Conservation (phyloP, 2,113 vertebrate genomes). For the Pachypanchax playfairii region DNA sequence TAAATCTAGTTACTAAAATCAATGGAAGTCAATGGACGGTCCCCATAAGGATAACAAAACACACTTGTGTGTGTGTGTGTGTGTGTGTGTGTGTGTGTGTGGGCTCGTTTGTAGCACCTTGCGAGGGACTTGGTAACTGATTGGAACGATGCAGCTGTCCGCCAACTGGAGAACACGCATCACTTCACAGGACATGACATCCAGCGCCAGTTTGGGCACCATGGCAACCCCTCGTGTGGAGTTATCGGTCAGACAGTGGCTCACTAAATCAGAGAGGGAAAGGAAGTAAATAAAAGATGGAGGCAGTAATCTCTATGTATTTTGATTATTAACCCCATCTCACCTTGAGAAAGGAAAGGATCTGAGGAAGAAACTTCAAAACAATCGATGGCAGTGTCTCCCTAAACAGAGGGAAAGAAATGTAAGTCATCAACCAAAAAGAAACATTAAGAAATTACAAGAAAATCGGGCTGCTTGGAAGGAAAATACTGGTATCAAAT, state of each 20-base stretch:
- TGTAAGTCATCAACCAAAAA: no score
- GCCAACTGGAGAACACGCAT: slow-evolving; percentile 90
- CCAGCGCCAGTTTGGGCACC: slow-evolving; percentile 85
- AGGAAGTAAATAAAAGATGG: background rate
- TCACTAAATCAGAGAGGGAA: slow-evolving; percentile 84
- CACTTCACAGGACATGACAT: slow-evolving; percentile 90
- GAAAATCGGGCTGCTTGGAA: background rate
- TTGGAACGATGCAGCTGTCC: slow-evolving; percentile 83
- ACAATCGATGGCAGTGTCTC: slow-evolving; percentile 86
- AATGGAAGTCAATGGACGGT: no score
- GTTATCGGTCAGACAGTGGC: slow-evolving; percentile 85
- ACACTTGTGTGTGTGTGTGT: no score
- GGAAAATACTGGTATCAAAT: background rate
- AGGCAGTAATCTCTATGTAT: background rate
- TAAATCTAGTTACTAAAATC: no score
- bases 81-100: no score
- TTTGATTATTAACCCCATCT: slow-evolving; percentile 10
- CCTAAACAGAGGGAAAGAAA: slow-evolving; percentile 79
- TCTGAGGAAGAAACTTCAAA: slow-evolving; percentile 82
- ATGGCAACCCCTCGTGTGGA: slow-evolving; percentile 80
- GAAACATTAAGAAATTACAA: background rate
- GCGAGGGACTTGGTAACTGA: slow-evolving; percentile 91
- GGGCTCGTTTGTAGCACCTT: slow-evolving; percentile 84
- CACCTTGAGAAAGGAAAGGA: slow-evolving; percentile 86
- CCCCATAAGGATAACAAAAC: no score